These are phyloP conservation scores for Rutpela maculata DNA, from an alignment of 2,888 invertebrate species.

Conservation along the genomic window DNA sequence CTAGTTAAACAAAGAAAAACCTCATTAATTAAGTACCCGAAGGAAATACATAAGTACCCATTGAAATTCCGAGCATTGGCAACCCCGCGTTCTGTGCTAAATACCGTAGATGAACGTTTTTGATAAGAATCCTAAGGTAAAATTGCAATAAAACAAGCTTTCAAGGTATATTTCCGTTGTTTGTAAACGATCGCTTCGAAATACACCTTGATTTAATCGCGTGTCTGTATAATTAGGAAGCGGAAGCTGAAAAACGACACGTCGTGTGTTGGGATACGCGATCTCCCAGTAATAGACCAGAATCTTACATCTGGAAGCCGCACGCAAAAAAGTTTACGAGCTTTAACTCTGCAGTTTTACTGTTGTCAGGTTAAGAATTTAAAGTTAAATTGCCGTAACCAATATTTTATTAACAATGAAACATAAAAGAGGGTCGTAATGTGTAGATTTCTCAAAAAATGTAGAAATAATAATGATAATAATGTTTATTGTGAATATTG, in stretches of 20 bases:
- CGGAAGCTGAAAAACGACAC: constrained; percentile 39
- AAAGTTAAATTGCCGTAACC: neutral
- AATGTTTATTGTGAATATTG: too few relatives aligned
- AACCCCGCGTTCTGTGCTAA: constrained; percentile 3
- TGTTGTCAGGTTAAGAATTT: neutral
- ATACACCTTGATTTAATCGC: constrained; percentile 23
- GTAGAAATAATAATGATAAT: too few relatives aligned
- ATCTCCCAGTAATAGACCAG: neutral
- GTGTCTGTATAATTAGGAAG: constrained; percentile 41
- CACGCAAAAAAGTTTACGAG: constrained; percentile 3
- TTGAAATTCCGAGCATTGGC: neutral
- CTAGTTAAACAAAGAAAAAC: constrained; percentile 7
- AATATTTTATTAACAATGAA: neutral
- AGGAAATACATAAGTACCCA: neutral
- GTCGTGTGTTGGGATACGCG: neutral
- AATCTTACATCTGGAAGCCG: constrained; percentile 7
- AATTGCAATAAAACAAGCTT: constrained; percentile 2
- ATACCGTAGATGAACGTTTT: neutral
- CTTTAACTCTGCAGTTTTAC: neutral
- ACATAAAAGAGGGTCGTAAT: neutral
- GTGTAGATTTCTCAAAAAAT: neutral
- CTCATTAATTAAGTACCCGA: neutral
- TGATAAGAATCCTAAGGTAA: neutral
- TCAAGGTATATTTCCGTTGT: neutral
- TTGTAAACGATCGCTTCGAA: constrained; percentile 7